Conservation (phyloP, 2,113 vertebrate species). For the Centropus bengalensis region DNA sequence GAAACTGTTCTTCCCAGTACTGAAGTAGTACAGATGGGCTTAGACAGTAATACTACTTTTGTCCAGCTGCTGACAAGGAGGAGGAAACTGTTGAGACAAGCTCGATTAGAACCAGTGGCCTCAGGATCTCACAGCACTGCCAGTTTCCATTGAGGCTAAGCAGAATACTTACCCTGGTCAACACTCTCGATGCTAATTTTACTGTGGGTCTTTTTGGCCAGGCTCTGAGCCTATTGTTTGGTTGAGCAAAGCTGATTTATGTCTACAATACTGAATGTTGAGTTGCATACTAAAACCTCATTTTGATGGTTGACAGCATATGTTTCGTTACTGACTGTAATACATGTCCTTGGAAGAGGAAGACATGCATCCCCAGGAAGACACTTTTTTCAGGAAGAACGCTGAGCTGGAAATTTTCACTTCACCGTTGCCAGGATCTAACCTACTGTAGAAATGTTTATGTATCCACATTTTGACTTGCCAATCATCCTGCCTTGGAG, state of each 20-base stretch:
- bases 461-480: neutral
- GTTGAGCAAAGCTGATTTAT: slow-evolving; percentile 13
- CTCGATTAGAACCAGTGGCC: slow-evolving; percentile 19
- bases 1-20: slow-evolving; percentile 9
- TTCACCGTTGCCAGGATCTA: neutral
- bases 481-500: neutral
- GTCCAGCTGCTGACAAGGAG: slow-evolving; percentile 44
- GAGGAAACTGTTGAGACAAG: slow-evolving; percentile 31
- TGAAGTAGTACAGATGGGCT: slow-evolving; percentile 26
- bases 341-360: neutral
- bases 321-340: neutral
- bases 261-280: neutral
- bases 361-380: neutral
- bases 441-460: neutral
- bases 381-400: neutral
- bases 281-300: neutral
- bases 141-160: slow-evolving; percentile 24
- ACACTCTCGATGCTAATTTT: neutral
- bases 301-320: neutral
- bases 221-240: neutral
- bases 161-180: slow-evolving; percentile 24
- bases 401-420: neutral
- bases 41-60: slow-evolving; percentile 45
- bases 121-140: neutral
- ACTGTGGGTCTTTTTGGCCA: neutral